A percentile compares a stretch with the other conserved stretches of the same genome.
Conservation (phyloP, 1,140 invertebrate species). For the Drosophila chauvacae region DNA sequence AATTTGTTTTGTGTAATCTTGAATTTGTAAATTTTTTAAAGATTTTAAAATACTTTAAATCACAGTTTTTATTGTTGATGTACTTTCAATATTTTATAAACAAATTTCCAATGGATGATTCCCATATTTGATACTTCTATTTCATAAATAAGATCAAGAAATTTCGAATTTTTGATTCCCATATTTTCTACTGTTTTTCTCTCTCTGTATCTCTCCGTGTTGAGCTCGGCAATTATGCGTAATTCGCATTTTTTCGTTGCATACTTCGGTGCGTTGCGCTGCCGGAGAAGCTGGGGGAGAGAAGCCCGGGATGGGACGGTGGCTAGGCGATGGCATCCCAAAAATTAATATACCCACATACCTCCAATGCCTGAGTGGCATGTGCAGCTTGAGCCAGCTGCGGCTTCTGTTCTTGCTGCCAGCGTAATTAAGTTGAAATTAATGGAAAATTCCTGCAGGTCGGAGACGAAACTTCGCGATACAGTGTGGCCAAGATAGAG, state of each 20-base stretch:
- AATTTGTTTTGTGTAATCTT: not conserved
- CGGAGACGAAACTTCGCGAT: slow-evolving; percentile 1
- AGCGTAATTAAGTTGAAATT: slow-evolving; percentile 66
- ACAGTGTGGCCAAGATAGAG: slow-evolving; percentile 19
- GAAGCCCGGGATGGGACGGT: not conserved
- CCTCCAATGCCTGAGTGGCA: slow-evolving; percentile 42
- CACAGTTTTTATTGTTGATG: not conserved
- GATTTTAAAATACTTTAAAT: not conserved
- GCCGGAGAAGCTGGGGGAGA: not conserved
- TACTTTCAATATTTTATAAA: not conserved
- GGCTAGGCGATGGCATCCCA: slow-evolving; percentile 47
- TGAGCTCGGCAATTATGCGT: slow-evolving; percentile 63
- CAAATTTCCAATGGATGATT: too few relatives aligned
- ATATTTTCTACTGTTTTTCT: not conserved
- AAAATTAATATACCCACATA: slow-evolving; percentile 73
- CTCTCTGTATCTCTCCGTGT: not conserved
- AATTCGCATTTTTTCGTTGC: slow-evolving; percentile 73
- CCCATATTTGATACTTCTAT: not conserved
- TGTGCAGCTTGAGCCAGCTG: slow-evolving; percentile 45
- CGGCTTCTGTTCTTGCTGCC: slow-evolving; percentile 34
- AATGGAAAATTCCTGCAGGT: slow-evolving; percentile 54
- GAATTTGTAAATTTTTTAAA: not conserved
- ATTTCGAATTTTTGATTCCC: accelerated
- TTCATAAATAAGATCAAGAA: too few relatives aligned
- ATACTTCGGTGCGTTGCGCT: slow-evolving; percentile 58